A percentile compares a stretch with the other conserved stretches of the same genome.
phyloP scores from a whole-genome alignment of 2,113 vertebrate species.

The Oryctolagus cuniculus region mOryCun1.1 NC_091442.1:66356001-66356500 shows the following conservation, averaged over 20 bases:
- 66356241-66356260: constrained; percentile 97
- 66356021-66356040: constrained; percentile 72
- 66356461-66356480: constrained; percentile 76
- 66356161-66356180: constrained; percentile 89
- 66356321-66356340: constrained; percentile 96
- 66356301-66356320: constrained; percentile 98
- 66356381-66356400: constrained; percentile 93
- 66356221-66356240: constrained; percentile 93
- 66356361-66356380: constrained; percentile 91
- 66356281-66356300: constrained; percentile 95
- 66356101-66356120: constrained; percentile 95
- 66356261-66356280: constrained; percentile 98
- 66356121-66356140: constrained; percentile 98
- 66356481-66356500: constrained; percentile 76
- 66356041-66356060: constrained; percentile 99
- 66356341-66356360: constrained; percentile 95
- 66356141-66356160: constrained; percentile 94
- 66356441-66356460: constrained; percentile 70
- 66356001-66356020: neutral
- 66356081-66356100: constrained; percentile 97
- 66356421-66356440: constrained; percentile 68
- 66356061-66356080: constrained; percentile 98
- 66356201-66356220: constrained; percentile 89
- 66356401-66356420: constrained; percentile 99
- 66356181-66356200: constrained; percentile 95